These are phyloP conservation scores for Cynaeus angustus DNA, from an alignment of 2,888 invertebrate genomes.

Conservation along the genomic window DNA sequence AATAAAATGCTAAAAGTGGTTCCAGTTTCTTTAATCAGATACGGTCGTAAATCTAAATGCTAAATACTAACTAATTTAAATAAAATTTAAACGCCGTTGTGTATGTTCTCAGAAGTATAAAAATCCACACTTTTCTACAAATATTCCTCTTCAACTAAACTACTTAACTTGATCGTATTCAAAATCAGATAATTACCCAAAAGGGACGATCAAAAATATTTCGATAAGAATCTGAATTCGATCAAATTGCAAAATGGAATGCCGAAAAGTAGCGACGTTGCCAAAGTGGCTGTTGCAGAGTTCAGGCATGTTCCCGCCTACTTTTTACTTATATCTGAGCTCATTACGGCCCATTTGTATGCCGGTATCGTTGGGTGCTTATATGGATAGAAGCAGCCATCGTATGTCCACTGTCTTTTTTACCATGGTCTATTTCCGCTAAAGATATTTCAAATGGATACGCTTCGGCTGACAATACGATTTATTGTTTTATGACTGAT, in stretches of 20 bases:
- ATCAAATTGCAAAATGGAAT: constrained; percentile 50
- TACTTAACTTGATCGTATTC: constrained; percentile 21
- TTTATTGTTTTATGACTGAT: constrained; percentile 67
- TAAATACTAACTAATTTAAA: neutral
- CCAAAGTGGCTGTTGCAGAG: constrained; percentile 50
- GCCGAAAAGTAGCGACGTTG: constrained; percentile 53
- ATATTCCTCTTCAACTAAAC: neutral
- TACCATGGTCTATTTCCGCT: constrained; percentile 68
- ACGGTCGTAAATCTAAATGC: neutral
- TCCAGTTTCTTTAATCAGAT: neutral
- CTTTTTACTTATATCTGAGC: constrained; percentile 69
- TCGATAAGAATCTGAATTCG: constrained; percentile 39
- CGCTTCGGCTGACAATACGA: constrained; percentile 64
- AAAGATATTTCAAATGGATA: constrained; percentile 68
- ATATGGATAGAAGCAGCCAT: constrained; percentile 70
- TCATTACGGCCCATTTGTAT: constrained; percentile 71
- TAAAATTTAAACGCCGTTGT: neutral
- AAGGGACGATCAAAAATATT: constrained; percentile 39
- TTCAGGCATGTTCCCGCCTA: constrained; percentile 65
- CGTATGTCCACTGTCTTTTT: constrained; percentile 68
- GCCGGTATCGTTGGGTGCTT: constrained; percentile 69
- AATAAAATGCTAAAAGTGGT: neutral
- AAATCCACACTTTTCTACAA: neutral
- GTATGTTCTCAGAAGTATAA: neutral
- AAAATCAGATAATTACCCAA: constrained; percentile 26